Evolutionary conservation across 1,140 invertebrate genomes (phyloP), one percentile per base, ranked within the genome.

Genomic region (Chlorops oryzae): DNA sequence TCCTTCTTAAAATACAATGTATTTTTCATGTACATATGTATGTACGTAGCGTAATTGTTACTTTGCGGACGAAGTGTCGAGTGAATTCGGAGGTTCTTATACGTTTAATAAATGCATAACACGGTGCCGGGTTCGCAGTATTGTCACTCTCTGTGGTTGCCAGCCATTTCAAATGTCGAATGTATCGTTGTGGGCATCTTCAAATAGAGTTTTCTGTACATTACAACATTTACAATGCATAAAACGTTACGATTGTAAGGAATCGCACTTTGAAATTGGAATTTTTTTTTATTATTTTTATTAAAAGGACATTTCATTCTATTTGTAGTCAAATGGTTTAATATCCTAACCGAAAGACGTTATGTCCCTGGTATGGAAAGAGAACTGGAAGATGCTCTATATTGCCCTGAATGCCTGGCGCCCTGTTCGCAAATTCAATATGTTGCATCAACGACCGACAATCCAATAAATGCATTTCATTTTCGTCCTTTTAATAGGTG

Each of bases 161-260:
- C 70, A 78, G 2, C 78, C 78, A 0, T 80, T 79, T 47, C 73
- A 72, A 47, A 69, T 77, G 60, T 77, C 75, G 2, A 64, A 72
- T 46, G 59, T 72, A 57, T 66, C 28, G 61, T 44, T 10, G 37
- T 23, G 34, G 21, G 63, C 37, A 59, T 17, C 1, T 5, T 24
- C 66, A 24, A 70, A 35, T 12, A 48, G 37, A 13, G 59, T 67
- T 37, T 65, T 54, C 35, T 70, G 66, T 55, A 70, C 62, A 9
- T 45, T 70, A 23, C 60, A 65, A 51, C 66, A 70, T 43, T 47
- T 63, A 39, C 56, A 59, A 27, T 70, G 66, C 35, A 54, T 70
- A 23, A 55, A 35, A 42, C 66, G 64, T 13, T 70, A 70, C 51
- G 53, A 60, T 28, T 70, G 66, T 70, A 52, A 63, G 63, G 43